Conservation (phyloP, 1,140 invertebrate genomes). For the Lethrus apterus region DNA sequence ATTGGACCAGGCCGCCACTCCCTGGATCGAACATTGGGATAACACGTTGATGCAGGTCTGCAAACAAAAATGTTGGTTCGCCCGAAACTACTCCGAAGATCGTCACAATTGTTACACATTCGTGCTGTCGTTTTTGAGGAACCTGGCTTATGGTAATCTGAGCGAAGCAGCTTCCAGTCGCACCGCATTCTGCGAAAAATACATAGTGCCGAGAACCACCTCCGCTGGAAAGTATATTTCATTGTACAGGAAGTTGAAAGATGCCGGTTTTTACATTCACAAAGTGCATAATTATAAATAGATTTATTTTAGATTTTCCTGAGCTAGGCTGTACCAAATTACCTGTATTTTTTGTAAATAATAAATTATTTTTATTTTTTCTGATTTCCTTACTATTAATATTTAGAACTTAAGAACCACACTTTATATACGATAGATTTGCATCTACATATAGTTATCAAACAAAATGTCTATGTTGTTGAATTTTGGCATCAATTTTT, state of each 20-base stretch:
- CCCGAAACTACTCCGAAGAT: conserved; percentile 61
- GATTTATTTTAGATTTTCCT: not conserved
- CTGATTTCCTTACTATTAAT: too few relatives aligned
- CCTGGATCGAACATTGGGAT: conserved; percentile 73
- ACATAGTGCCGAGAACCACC: conserved; percentile 65
- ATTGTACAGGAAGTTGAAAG: conserved; percentile 60
- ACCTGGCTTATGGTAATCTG: conserved; percentile 54
- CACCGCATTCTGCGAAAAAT: conserved; percentile 65
- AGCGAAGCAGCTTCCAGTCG: conserved; percentile 56
- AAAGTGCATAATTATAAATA: too few relatives aligned
- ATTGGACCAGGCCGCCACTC: conserved; percentile 54
- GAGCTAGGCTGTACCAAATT: too few relatives aligned
- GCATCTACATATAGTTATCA: too few relatives aligned
- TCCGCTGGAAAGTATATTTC: conserved; percentile 75
- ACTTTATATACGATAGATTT: too few relatives aligned
- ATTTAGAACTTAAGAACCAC: too few relatives aligned
- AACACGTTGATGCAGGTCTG: conserved; percentile 56
- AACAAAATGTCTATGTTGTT: too few relatives aligned
- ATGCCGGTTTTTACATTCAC: conserved; percentile 45
- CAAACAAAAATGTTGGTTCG: conserved; percentile 56
- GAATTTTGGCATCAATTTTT: too few relatives aligned
- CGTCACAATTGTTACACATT: conserved; percentile 74
- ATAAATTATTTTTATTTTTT: too few relatives aligned
- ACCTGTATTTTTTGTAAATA: too few relatives aligned
- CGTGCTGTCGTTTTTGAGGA: conserved; percentile 63